Conservation (phyloP, 2,888 invertebrate species). For the Parnassius orleans region DNA sequence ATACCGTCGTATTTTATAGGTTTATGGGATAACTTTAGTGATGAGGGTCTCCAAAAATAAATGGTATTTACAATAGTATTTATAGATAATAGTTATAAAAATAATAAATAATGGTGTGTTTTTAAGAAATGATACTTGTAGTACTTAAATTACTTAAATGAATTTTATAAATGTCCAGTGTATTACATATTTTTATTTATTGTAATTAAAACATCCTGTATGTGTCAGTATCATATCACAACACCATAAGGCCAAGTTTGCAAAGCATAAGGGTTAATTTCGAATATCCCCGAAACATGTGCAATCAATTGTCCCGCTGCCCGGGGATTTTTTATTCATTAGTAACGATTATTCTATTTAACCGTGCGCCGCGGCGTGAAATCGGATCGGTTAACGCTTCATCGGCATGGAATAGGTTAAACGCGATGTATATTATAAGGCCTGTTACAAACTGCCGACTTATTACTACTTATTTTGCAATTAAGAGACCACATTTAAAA, state of each 20-base stretch:
- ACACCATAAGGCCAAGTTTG: constrained; percentile 30
- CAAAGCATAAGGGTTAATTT: constrained; percentile 33
- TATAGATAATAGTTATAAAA: no score
- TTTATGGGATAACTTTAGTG: no score
- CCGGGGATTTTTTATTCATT: constrained; percentile 69
- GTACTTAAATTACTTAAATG: no score
- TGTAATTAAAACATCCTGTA: constrained; percentile 31
- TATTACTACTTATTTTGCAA: background rate
- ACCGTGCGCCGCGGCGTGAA: constrained; percentile 60
- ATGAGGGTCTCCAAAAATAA: no score
- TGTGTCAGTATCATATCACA: constrained; percentile 42
- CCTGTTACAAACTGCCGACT: constrained; percentile 46
- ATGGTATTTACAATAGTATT: no score
- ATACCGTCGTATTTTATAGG: no score
- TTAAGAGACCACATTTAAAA: no score
- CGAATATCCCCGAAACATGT: constrained; percentile 38
- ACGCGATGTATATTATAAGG: constrained; percentile 31
- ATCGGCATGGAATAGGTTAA: constrained; percentile 53
- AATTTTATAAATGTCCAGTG: no score
- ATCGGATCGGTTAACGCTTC: constrained; percentile 65
- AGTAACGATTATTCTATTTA: constrained; percentile 58
- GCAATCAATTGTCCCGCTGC: constrained; percentile 36
- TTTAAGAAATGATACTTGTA: no score
- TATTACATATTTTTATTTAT: no score
- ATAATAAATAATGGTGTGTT: no score